phyloP scores from a whole-genome alignment of 1,140 invertebrate genomes.

The Drosophila melanogaster region DNA sequence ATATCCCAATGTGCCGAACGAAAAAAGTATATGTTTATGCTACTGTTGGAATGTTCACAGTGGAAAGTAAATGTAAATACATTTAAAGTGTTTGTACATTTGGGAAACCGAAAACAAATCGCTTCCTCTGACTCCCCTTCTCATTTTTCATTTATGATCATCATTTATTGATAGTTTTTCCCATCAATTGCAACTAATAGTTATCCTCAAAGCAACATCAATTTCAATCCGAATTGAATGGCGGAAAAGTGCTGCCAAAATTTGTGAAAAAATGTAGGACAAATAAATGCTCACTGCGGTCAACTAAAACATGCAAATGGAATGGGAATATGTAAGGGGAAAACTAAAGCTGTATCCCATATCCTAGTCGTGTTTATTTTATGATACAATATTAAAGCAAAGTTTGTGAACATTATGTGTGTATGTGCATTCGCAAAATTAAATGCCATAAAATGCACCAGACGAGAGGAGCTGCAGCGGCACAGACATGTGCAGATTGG shows the following conservation, averaged over 20 bases:
- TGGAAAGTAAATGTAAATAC: too few species aligned
- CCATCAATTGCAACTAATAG: constrained; percentile 23
- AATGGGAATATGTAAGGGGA: constrained; percentile 12
- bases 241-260: constrained; percentile 25
- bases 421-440: constrained; percentile 44
- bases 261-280: constrained; percentile 28
- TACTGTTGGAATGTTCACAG: too few species aligned
- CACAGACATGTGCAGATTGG: constrained; percentile 21
- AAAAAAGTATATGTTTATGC: background rate
- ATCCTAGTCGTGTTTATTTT: constrained; percentile 53
- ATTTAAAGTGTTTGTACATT: too few species aligned
- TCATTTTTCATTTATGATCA: constrained; percentile 12
- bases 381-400: constrained; percentile 46
- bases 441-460: constrained; percentile 70
- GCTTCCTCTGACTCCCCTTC: background rate
- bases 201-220: constrained; percentile 13
- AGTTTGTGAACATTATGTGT: constrained; percentile 26
- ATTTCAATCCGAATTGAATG: constrained; percentile 25
- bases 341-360: constrained; percentile 5
- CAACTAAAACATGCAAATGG: constrained; percentile 25
- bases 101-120: too few species aligned
- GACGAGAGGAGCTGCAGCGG: background rate
- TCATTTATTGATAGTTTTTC: constrained; percentile 23
- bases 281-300: constrained; percentile 44
- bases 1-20: background rate